Conservation (phyloP, 2,888 invertebrate genomes). For the Cryptocephalus primarius region DNA sequence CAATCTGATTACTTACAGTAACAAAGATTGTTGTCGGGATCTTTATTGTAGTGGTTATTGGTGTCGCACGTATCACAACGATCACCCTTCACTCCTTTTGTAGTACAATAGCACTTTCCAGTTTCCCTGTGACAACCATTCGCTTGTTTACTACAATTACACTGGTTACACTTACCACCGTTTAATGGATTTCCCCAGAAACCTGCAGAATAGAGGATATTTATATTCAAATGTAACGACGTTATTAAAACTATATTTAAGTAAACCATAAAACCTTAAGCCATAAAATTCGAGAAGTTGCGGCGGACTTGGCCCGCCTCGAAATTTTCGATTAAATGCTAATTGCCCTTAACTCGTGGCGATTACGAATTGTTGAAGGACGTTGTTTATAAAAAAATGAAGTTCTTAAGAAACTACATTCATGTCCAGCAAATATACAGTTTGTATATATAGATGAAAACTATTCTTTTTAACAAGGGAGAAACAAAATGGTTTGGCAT, state of each 20-base stretch:
- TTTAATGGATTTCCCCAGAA: conserved; percentile 94
- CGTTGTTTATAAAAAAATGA: too few relatives aligned
- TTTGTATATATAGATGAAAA: too few relatives aligned
- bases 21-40: conserved; percentile 82
- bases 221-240: background rate
- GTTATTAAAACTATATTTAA: background rate
- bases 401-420: too few relatives aligned
- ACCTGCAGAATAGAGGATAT: conserved; percentile 29
- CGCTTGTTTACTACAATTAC: conserved; percentile 92
- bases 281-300: too few relatives aligned
- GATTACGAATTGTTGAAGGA: too few relatives aligned
- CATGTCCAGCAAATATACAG: too few relatives aligned
- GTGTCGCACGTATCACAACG: conserved; percentile 94
- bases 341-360: too few relatives aligned
- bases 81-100: conserved; percentile 91
- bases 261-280: too few relatives aligned
- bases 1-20: conserved; percentile 64
- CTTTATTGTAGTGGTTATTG: conserved; percentile 88
- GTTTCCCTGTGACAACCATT: conserved; percentile 83
- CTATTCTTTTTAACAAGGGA: too few relatives aligned
- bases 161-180: conserved; percentile 83
- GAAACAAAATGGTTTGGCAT: too few relatives aligned
- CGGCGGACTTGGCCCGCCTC: too few relatives aligned
- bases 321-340: too few relatives aligned
- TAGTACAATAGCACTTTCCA: conserved; percentile 92